phyloP scores from a whole-genome alignment of 2,797 vertebrate species.

The Siniperca obscura region DNA sequence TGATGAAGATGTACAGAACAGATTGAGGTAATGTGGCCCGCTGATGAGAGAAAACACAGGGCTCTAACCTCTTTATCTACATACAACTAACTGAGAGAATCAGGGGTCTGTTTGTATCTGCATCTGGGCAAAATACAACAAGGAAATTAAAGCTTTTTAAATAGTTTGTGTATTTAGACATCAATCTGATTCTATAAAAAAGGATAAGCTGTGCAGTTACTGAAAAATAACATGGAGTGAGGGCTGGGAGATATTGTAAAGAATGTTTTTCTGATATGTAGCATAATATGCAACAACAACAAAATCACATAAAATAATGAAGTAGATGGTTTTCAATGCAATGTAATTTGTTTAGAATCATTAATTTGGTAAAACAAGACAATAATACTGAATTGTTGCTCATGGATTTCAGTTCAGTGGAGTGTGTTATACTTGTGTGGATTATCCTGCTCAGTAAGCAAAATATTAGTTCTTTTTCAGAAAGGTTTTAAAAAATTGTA shows the following conservation, averaged over 20 bases:
- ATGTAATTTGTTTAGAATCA: no score
- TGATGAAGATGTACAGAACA: neutral
- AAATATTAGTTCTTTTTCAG: neutral
- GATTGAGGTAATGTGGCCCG: neutral
- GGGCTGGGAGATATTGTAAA: no score
- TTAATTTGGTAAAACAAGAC: no score
- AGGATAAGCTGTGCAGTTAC: neutral
- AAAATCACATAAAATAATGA: no score
- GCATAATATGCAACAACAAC: neutral
- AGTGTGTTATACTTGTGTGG: no score
- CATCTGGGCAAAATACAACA: neutral
- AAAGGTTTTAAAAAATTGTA: neutral
- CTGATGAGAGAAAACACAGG: neutral
- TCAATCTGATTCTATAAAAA: no score
- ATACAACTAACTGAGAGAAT: neutral
- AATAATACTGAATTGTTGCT: no score
- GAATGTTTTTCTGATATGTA: no score
- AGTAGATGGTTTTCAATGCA: no score
- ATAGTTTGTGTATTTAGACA: neutral
- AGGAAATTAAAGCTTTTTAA: neutral
- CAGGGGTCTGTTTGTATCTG: slow-evolving; percentile 3
- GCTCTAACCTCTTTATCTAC: neutral
- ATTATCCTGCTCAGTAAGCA: no score
- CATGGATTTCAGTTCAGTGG: no score
- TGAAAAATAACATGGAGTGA: neutral